Evolutionary conservation across 2,888 invertebrate genomes (phyloP).

Genomic region (Leptothorax acervorum): DNA sequence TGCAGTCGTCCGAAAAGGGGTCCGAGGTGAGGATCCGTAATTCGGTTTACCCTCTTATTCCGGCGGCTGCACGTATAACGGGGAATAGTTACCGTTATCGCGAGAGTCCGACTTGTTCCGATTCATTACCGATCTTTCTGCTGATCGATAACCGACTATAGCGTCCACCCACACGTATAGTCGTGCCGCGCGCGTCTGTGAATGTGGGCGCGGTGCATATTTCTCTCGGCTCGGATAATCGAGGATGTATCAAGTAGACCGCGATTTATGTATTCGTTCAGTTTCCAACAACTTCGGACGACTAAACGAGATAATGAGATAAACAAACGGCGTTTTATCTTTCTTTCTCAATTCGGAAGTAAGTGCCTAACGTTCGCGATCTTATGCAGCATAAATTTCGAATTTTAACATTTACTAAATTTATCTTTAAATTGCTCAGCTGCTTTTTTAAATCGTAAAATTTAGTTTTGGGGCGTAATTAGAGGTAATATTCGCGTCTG

Average conservation of each 20-base stretch:
- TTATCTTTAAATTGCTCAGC: too few relatives aligned
- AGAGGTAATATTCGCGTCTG: not conserved
- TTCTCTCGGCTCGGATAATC: slow-evolving; percentile 9
- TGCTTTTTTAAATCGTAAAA: not conserved
- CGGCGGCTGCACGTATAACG: slow-evolving; percentile 77
- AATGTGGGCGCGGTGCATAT: slow-evolving; percentile 8
- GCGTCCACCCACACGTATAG: slow-evolving; percentile 55
- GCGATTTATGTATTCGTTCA: slow-evolving; percentile 21
- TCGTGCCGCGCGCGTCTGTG: not conserved
- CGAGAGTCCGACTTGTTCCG: slow-evolving; percentile 77
- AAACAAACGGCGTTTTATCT: not conserved
- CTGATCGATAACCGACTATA: slow-evolving; percentile 67
- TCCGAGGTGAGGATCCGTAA: slow-evolving; percentile 36
- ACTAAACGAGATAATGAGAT: not conserved
- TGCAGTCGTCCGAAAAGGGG: not conserved
- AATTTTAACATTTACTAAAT: not conserved
- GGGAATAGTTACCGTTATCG: slow-evolving; percentile 81
- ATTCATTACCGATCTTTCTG: slow-evolving; percentile 78
- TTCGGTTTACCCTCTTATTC: slow-evolving; percentile 60
- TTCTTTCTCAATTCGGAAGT: not conserved
- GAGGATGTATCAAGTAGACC: slow-evolving; percentile 18
- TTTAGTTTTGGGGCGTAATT: not conserved
- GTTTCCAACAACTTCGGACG: too few relatives aligned
- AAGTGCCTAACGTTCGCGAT: not conserved
- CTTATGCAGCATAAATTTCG: not conserved